Evolutionary conservation across 2,797 vertebrate genomes (phyloP).

Genomic region (Columba guinea): DNA sequence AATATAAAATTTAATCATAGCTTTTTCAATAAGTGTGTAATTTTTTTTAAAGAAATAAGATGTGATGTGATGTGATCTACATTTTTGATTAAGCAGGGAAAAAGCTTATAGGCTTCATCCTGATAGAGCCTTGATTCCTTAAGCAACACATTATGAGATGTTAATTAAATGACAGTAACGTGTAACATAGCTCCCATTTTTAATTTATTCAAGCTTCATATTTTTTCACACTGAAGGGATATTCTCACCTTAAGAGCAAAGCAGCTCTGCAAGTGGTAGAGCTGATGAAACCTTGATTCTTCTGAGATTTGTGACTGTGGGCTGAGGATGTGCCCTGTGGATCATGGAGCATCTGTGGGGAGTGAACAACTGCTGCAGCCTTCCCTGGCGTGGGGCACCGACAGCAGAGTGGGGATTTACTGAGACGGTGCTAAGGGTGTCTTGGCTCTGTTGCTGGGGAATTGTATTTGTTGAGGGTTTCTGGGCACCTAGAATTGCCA

Average conservation of each 20-base stretch:
- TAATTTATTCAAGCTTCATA: conserved; percentile 68
- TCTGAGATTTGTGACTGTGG: not conserved
- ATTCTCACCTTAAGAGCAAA: conserved; percentile 54
- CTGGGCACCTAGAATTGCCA: not conserved
- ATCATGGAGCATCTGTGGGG: not conserved
- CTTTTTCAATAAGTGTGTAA: conserved; percentile 41
- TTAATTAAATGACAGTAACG: conserved; percentile 73
- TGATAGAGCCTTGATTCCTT: conserved; percentile 64
- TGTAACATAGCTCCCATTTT: conserved; percentile 60
- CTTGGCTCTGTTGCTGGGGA: not conserved
- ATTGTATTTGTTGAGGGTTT: not conserved
- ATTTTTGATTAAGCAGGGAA: conserved; percentile 61
- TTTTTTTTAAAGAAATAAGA: conserved; percentile 42
- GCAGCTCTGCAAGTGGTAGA: not conserved
- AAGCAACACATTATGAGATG: conserved; percentile 69
- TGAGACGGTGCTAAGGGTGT: not conserved
- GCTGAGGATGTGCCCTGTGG: not conserved
- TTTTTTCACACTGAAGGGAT: conserved; percentile 34
- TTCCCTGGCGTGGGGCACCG: accelerated
- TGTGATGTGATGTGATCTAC: conserved; percentile 48
- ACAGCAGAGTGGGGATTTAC: accelerated
- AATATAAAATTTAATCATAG: conserved; percentile 51
- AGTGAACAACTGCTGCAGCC: not conserved
- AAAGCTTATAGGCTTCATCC: conserved; percentile 48
- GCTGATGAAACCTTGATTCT: not conserved